A percentile compares a stretch with the other conserved stretches of the same genome.
Evolutionary conservation across 2,113 vertebrate genomes (phyloP).

Genomic region (Tauraco erythrolophus): DNA sequence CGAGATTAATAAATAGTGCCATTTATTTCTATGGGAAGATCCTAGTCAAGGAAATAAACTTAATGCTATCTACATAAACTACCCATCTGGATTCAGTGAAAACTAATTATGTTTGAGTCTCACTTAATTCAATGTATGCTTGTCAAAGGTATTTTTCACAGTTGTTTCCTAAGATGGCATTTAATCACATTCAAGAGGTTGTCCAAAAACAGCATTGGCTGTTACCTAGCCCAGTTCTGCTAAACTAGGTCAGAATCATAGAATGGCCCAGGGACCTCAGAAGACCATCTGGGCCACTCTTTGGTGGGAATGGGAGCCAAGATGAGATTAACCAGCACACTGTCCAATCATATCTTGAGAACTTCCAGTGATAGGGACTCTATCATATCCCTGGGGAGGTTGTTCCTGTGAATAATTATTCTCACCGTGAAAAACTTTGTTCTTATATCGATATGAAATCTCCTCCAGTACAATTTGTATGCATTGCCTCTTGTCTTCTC

Average conservation of each 20-base stretch:
- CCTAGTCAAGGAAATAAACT: background rate
- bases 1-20: background rate
- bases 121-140: background rate
- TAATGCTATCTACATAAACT: background rate
- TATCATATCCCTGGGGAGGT: background rate
- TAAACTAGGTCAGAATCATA: background rate
- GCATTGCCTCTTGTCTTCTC: background rate
- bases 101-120: background rate
- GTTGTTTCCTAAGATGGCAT: background rate
- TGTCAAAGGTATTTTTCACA: background rate
- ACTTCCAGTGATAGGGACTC: background rate
- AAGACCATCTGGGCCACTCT: background rate
- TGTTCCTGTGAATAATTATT: background rate
- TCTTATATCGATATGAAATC: background rate
- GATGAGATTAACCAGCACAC: background rate
- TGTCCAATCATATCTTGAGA: background rate
- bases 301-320: background rate
- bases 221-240: background rate
- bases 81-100: background rate
- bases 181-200: background rate
- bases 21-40: background rate
- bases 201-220: background rate
- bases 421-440: background rate
- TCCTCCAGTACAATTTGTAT: fast-evolving
- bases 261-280: background rate